phyloP scores from a whole-genome alignment of 2,888 invertebrate species.

The Trichogramma evanescens region DNA sequence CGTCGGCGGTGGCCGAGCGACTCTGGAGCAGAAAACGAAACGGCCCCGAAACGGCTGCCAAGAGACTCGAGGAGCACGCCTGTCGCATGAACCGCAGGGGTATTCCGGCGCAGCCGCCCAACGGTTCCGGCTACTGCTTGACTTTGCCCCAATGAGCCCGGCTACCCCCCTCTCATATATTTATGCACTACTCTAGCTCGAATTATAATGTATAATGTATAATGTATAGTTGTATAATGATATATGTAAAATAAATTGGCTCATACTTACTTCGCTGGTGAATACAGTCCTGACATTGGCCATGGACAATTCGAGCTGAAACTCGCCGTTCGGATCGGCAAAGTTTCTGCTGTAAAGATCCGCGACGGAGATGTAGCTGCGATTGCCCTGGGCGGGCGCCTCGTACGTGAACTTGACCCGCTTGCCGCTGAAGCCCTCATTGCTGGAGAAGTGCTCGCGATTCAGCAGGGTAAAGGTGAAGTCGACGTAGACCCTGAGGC shows the following conservation, averaged over 20 bases:
- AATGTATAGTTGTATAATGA: no score
- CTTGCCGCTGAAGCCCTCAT: slow-evolving; percentile 73
- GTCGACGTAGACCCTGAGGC: slow-evolving; percentile 71
- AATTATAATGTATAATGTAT: no score
- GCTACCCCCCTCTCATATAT: no score
- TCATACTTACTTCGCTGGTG: slow-evolving; percentile 54
- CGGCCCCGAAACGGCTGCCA: slow-evolving; percentile 47
- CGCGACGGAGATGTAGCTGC: slow-evolving; percentile 64
- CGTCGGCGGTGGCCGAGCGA: slow-evolving; percentile 77
- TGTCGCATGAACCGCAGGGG: slow-evolving; percentile 62
- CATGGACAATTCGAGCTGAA: slow-evolving; percentile 72
- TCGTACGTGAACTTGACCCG: slow-evolving; percentile 64
- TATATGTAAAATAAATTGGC: no score
- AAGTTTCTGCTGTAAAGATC: slow-evolving; percentile 67
- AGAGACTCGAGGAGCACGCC: slow-evolving; percentile 63
- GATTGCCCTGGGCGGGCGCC: slow-evolving; percentile 66
- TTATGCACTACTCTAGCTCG: no score
- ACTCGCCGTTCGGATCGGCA: slow-evolving; percentile 73
- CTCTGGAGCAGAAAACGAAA: slow-evolving; percentile 56
- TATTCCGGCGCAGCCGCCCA: slow-evolving; percentile 58
- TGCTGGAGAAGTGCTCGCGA: slow-evolving; percentile 74
- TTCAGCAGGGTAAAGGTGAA: slow-evolving; percentile 75
- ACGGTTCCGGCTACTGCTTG: slow-evolving; percentile 57
- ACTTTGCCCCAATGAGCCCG: slow-evolving; percentile 3
- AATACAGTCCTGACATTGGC: slow-evolving; percentile 68